Evolutionary conservation across 2,113 vertebrate genomes (phyloP).

Genomic region (Psammodynastes pulverulentus): DNA sequence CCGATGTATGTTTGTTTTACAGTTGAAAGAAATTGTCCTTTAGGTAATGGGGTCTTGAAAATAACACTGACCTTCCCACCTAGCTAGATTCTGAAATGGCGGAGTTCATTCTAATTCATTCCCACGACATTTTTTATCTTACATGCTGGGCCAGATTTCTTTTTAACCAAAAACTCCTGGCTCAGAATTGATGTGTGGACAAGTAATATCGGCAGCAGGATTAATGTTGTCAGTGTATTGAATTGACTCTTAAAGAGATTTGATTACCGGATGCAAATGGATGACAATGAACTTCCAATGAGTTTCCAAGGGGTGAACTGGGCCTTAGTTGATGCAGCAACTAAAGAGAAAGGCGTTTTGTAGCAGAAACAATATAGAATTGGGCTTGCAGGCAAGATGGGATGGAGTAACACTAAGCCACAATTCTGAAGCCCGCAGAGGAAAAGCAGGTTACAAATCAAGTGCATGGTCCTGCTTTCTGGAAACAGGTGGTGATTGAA

Average conservation of each 20-base stretch:
- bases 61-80: not conserved
- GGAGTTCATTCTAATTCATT: not conserved
- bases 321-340: not conserved
- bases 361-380: not conserved
- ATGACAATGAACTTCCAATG: not conserved
- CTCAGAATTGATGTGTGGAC: not conserved
- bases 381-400: not conserved
- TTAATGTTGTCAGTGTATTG: fast-evolving
- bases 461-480: not conserved
- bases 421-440: not conserved
- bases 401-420: not conserved
- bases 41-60: not conserved
- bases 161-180: not conserved
- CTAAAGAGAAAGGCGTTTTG: not conserved
- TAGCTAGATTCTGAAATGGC: not conserved
- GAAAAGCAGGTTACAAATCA: not conserved
- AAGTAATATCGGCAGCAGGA: slow-evolving; percentile 1
- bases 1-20: not conserved
- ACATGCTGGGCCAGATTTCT: not conserved
- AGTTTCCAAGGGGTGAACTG: fast-evolving
- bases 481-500: not conserved
- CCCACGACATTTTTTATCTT: not conserved
- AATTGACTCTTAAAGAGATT: not conserved
- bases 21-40: not conserved
- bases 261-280: not conserved